Evolutionary conservation across 2,797 vertebrate species (phyloP).

Genomic region (Rhinichthys osculus): DNA sequence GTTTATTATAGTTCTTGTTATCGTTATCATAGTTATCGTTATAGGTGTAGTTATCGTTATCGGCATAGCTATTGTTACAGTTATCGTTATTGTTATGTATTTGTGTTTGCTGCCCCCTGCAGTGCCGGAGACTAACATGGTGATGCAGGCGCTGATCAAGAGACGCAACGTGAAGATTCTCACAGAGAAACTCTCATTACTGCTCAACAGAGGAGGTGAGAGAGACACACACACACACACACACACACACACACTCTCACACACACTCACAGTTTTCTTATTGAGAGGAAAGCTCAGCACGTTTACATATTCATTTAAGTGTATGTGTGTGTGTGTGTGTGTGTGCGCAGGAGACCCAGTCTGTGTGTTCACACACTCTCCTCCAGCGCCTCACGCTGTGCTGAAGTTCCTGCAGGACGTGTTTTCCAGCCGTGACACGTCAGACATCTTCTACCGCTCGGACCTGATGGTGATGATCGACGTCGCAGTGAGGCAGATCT

Average conservation of each 20-base stretch:
- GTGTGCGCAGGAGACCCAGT: conserved; percentile 89
- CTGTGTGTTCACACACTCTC: conserved; percentile 92
- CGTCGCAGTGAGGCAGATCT: conserved; percentile 93
- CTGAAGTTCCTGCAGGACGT: conserved; percentile 98
- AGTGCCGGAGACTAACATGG: conserved; percentile 90
- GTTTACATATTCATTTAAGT: no score
- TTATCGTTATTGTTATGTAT: background rate
- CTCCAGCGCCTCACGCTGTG: conserved; percentile 89
- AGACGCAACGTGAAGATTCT: conserved; percentile 92
- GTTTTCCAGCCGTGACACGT: conserved; percentile 85
- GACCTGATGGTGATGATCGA: conserved; percentile 99
- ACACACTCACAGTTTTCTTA: no score
- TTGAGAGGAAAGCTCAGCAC: no score
- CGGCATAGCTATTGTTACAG: no score
- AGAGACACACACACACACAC: background rate
- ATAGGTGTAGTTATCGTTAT: no score
- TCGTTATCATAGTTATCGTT: no score
- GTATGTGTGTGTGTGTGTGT: background rate
- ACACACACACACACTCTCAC: no score
- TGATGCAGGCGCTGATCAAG: conserved; percentile 92
- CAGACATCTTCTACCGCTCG: conserved; percentile 93
- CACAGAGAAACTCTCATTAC: conserved; percentile 92
- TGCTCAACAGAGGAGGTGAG: conserved; percentile 91
- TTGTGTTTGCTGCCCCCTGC: conserved; percentile 52
- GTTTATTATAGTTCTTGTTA: no score